Evolutionary conservation across 2,888 invertebrate genomes (phyloP).

Genomic region (Lepidochrysops patricia): DNA sequence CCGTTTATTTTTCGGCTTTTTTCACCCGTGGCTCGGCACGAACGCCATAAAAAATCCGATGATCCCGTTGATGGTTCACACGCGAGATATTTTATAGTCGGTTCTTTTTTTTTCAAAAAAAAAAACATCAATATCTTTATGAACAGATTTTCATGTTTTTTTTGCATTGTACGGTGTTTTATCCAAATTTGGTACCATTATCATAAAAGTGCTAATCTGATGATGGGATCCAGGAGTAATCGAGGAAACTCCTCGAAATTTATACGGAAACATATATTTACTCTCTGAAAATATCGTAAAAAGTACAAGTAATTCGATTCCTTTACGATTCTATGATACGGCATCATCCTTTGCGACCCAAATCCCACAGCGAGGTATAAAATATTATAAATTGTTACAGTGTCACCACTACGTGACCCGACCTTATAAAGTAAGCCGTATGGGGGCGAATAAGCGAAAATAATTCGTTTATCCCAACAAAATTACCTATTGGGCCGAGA

Average conservation of each 20-base stretch:
- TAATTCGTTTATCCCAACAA: constrained; percentile 47
- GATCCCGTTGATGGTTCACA: constrained; percentile 58
- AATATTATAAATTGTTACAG: constrained; percentile 11
- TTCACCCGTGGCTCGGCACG: constrained; percentile 28
- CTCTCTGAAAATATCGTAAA: neutral
- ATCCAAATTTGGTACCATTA: no score
- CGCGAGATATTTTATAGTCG: constrained; percentile 39
- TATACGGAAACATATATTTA: no score
- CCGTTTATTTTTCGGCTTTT: constrained; percentile 54
- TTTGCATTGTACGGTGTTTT: no score
- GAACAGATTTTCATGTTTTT: no score
- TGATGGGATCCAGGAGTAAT: no score
- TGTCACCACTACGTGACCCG: constrained; percentile 19
- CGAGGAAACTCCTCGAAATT: no score
- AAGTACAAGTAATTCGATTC: neutral
- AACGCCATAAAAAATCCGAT: constrained; percentile 59
- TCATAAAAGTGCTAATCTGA: no score
- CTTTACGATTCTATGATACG: neutral
- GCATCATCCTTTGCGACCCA: neutral
- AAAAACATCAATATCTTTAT: neutral
- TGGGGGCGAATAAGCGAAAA: constrained; percentile 40
- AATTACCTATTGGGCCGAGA: constrained; percentile 45
- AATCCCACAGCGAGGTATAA: neutral
- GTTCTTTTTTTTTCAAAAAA: no score
- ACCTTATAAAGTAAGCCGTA: constrained; percentile 20